Conservation (phyloP, 2,888 invertebrate genomes). For the Dasypolia templi region DNA sequence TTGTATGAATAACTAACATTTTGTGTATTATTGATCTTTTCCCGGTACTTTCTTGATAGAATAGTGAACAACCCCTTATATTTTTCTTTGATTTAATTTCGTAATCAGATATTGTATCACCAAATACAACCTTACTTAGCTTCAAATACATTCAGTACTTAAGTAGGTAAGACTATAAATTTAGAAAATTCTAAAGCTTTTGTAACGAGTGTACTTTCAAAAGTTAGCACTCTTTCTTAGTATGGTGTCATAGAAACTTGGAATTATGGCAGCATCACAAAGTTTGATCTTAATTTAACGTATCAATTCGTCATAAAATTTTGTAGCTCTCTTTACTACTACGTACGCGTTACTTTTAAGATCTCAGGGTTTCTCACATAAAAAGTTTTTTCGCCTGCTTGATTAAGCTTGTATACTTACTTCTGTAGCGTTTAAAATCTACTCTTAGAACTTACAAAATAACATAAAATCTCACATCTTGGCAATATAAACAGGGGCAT, state of each 20-base stretch:
- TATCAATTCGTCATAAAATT: slow-evolving; percentile 62
- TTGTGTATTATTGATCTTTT: no score
- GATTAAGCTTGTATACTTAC: slow-evolving; percentile 29
- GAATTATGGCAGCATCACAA: slow-evolving; percentile 58
- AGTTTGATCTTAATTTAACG: slow-evolving; percentile 60
- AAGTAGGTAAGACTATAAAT: slow-evolving; percentile 34
- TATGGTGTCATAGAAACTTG: slow-evolving; percentile 54
- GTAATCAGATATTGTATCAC: not conserved
- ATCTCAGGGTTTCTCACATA: slow-evolving; percentile 33
- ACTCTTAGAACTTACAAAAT: slow-evolving; percentile 17
- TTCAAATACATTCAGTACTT: slow-evolving; percentile 3
- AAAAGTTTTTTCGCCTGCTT: slow-evolving; percentile 50
- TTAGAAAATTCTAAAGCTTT: slow-evolving; percentile 52
- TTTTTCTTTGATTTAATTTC: not conserved
- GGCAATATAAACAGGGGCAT: not conserved
- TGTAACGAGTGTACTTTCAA: slow-evolving; percentile 44
- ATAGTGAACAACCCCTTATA: not conserved
- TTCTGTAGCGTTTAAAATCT: slow-evolving; percentile 13
- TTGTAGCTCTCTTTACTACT: slow-evolving; percentile 59
- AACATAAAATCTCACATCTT: slow-evolving; percentile 6
- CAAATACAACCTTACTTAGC: not conserved
- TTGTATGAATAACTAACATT: no score
- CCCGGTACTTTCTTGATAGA: no score
- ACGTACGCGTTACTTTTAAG: slow-evolving; percentile 51
- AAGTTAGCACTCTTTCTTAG: slow-evolving; percentile 45